Base-by-base conservation (phyloP, 2,888 invertebrate species). In the Eutolmus rufibarbis region DNA sequence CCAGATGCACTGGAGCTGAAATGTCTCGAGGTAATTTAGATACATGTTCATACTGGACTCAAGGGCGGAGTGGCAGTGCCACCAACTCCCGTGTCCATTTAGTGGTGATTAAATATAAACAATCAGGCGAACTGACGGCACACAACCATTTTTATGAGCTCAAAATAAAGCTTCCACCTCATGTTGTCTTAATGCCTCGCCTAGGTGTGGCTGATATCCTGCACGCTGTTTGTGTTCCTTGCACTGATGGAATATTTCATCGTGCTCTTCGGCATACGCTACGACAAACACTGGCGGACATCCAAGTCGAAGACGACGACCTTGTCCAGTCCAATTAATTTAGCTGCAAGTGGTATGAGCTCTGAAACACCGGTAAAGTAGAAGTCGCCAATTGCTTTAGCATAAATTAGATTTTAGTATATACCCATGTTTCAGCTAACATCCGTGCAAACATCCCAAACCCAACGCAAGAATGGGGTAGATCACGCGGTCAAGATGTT, bases 241-340 rank as follows among this genome's bases (percentile, higher is more conserved):
- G 95, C 95, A 1, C 91, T 95, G 85, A 92, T 95, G 90, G 95
- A 95, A 91, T 95, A 95, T 91, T 95, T 95, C 90, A 94, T 95
- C 89, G 95, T 95, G 88, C 92, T 95, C 74, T 95, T 95, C 91
- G 95, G 95, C 87, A 95, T 95, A 91, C 93, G 95, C 28, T 95
- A 95, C 90, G 95, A 95, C 91, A 95, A 95, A 91, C 94, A 94
- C 90, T 95, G 95, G 95, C 93, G 94, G 88, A 90, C 90, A 86
- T 88, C 89, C 12, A 89, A 90, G 87, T 88, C 88, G 4, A 89
- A 87, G 86, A 86, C 88, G 8, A 79, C 89, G 77, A 89, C 89
- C 86, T 87, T 89, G 89, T 88, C 88, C 76, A 89, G 89, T 91
- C 93, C 89, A 91, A 89, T 90, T 66, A 89, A 90, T 87, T 88